Conservation (phyloP, 2,888 invertebrate genomes). For the Drosophila ustulata region DNA sequence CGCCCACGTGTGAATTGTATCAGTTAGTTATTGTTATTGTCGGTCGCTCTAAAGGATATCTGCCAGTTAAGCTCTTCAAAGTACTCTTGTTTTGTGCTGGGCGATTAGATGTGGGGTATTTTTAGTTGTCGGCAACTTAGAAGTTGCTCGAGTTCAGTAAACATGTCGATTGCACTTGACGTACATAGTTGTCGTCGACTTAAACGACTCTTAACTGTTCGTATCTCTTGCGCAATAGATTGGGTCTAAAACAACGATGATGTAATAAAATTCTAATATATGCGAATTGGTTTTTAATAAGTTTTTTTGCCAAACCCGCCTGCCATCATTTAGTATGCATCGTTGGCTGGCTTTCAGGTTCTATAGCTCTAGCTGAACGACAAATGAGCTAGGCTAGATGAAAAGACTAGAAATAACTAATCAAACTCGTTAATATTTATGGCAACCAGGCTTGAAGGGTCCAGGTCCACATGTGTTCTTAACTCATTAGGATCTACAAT, state of each 20-base stretch:
- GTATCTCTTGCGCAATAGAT: slow-evolving; percentile 51
- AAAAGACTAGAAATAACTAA: slow-evolving; percentile 35
- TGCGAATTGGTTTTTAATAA: slow-evolving; percentile 36
- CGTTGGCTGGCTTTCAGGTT: slow-evolving; percentile 45
- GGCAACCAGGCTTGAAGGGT: slow-evolving; percentile 2
- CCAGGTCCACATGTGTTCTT: background rate
- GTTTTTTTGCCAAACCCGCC: slow-evolving; percentile 18
- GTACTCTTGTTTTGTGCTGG: background rate
- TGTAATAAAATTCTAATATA: slow-evolving; percentile 67
- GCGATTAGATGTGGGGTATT: slow-evolving; percentile 3
- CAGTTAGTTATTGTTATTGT: background rate
- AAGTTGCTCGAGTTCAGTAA: background rate
- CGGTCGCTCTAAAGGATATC: background rate
- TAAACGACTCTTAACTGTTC: background rate
- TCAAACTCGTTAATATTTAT: slow-evolving; percentile 32
- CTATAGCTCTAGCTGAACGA: slow-evolving; percentile 35
- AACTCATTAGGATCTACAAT: slow-evolving; percentile 2
- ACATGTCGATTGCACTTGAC: slow-evolving; percentile 5
- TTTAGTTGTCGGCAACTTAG: slow-evolving; percentile 1
- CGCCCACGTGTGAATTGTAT: background rate
- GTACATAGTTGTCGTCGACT: slow-evolving; percentile 4
- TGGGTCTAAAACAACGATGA: slow-evolving; percentile 16
- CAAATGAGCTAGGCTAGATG: slow-evolving; percentile 31
- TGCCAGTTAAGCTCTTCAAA: background rate
- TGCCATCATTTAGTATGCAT: slow-evolving; percentile 53